A percentile compares a stretch with the other conserved stretches of the same genome.
phyloP scores from a whole-genome alignment of 1,140 invertebrate genomes.

The Aphis craccivora region DNA sequence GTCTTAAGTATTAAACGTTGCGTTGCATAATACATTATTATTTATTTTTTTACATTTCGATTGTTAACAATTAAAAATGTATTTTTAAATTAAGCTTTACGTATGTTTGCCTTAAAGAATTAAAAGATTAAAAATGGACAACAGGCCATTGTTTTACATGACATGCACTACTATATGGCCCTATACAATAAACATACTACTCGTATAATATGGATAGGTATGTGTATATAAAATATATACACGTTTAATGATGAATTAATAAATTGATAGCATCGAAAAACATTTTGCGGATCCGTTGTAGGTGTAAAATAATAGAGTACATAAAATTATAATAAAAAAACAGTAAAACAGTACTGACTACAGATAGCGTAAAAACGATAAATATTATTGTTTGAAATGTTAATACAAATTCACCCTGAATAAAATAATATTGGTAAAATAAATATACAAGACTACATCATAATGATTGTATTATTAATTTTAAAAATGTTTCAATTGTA shows the following conservation, averaged over 20 bases:
- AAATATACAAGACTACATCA: neutral
- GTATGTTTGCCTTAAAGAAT: constrained; percentile 10
- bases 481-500: neutral
- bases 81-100: constrained; percentile 23
- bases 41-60: neutral
- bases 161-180: neutral
- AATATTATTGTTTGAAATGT: neutral
- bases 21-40: neutral
- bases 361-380: neutral
- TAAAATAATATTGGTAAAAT: neutral
- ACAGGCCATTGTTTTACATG: neutral
- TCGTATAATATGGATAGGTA: neutral
- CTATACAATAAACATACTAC: neutral
- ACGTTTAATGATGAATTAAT: constrained; percentile 27
- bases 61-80: constrained; percentile 17
- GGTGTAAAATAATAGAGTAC: neutral
- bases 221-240: neutral
- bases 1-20: neutral
- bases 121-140: constrained; percentile 2
- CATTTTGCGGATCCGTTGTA: neutral
- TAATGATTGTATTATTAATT: neutral
- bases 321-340: neutral
- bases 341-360: neutral
- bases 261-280: neutral
- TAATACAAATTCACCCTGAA: neutral